Evolutionary conservation across 2,113 vertebrate species (phyloP), one percentile per base, ranked within the genome.

Genomic region (Prochilodus magdalenae): DNA sequence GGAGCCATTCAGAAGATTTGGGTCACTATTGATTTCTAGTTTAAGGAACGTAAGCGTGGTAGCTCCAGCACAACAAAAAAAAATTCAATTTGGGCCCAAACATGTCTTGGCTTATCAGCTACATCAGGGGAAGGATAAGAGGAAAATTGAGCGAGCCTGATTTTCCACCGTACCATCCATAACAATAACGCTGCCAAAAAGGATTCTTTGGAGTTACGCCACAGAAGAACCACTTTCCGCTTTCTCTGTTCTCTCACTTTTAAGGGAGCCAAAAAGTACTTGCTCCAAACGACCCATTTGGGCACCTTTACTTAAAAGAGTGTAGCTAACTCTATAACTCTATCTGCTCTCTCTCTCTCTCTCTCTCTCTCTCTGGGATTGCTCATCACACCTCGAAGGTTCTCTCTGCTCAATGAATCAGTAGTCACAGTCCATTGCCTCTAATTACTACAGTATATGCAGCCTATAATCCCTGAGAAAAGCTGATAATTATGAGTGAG

Each of bases 361-460:
- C n/a, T n/a, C n/a, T n/a, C n/a, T n/a, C n/a, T 59, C 51, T 62
- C 20, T n/a, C 53, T 75, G 30, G 14, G 29, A 20, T 59, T 76
- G 18, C 60, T 49, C 30, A 55, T 78, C 57, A 44, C 3, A 12
- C 30, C 30, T 66, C 44, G 53, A 44, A 59, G 51, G 33, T 49
- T 53, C 69, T 72, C 33, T 16, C 26, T 62, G 53, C 71, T 53
- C 44, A 75, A 24, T 86, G 57, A 86, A 83, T 74, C 69, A 77
- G 44, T 30, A 29, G 62, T 74, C 73, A 69, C 69, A 78, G 60
- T 53, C 57, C 69, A 86, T 73, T 81, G 78, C 67, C 29, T 73
- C 53, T 78, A 69, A 83, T 81, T 86, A 80, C 73, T 76, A 71
- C 63, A 62, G 73, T 62, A 59, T 72, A 85, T 73, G 60, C 72